phyloP scores from a whole-genome alignment of 1,140 invertebrate species.

The Lepidostoma basale region DNA sequence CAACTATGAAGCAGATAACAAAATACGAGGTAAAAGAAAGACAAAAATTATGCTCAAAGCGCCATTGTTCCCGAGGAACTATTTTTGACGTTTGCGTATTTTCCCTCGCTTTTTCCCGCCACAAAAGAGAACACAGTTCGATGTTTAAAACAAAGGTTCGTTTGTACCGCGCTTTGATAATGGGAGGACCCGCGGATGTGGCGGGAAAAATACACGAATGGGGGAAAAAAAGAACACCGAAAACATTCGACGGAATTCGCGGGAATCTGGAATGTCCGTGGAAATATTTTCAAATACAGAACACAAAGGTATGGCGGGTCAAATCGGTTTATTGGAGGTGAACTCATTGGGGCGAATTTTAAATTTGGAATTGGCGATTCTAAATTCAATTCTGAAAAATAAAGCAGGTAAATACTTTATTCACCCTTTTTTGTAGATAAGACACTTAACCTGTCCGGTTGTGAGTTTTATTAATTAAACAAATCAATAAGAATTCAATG shows the following conservation, averaged over 20 bases:
- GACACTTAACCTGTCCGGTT: too few relatives aligned
- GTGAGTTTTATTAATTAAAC: too few relatives aligned
- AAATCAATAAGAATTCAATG: too few relatives aligned
- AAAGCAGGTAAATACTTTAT: too few relatives aligned
- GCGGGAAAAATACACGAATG: background rate
- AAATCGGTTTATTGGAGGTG: too few relatives aligned
- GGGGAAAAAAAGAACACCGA: background rate
- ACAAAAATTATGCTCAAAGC: background rate
- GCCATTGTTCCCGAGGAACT: constrained; percentile 7
- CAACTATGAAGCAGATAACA: too few relatives aligned
- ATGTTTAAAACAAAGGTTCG: constrained; percentile 13
- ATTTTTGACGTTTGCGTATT: constrained; percentile 25
- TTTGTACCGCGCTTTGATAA: constrained; percentile 1
- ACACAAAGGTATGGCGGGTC: background rate
- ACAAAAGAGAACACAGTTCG: background rate
- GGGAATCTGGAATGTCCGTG: background rate
- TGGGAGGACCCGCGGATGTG: background rate
- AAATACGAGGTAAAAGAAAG: background rate
- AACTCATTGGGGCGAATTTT: background rate
- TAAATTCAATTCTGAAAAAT: too few relatives aligned
- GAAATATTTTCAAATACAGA: background rate
- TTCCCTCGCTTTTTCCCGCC: constrained; percentile 9
- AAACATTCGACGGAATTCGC: constrained; percentile 9
- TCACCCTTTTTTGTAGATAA: too few relatives aligned
- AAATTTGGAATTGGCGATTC: background rate